Conservation (phyloP, 2,888 invertebrate genomes). For the Rhagophthalmus giganteus region DNA sequence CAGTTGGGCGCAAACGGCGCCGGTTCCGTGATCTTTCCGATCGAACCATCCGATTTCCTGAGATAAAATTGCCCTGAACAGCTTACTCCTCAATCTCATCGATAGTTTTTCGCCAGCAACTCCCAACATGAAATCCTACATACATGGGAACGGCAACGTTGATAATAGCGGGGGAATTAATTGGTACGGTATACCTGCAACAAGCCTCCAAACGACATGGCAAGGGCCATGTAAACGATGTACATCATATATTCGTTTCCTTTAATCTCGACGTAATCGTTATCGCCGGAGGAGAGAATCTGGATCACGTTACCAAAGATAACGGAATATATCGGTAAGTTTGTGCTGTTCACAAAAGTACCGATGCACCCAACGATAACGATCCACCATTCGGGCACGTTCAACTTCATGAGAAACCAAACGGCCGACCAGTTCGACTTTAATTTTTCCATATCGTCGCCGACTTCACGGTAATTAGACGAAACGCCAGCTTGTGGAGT, state of each 20-base stretch:
- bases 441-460: constrained; percentile 1
- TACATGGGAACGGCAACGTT: background rate
- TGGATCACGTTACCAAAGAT: constrained; percentile 76
- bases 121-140: too few relatives aligned
- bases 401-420: constrained; percentile 61
- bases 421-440: constrained; percentile 11
- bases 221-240: too few relatives aligned
- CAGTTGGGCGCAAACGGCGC: constrained; percentile 73
- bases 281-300: too few relatives aligned
- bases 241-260: too few relatives aligned
- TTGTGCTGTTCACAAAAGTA: constrained; percentile 67
- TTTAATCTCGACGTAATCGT: too few relatives aligned
- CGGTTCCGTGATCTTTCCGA: constrained; percentile 71
- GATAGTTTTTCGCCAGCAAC: constrained; percentile 81
- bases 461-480: too few relatives aligned
- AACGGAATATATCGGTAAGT: constrained; percentile 72
- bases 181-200: too few relatives aligned
- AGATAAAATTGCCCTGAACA: constrained; percentile 69
- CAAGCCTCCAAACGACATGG: too few relatives aligned
- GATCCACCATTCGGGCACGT: constrained; percentile 68
- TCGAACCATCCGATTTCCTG: constrained; percentile 82
- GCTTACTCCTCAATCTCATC: constrained; percentile 66
- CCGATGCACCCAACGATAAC: constrained; percentile 66
- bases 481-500: too few relatives aligned
- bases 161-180: background rate